A percentile compares a stretch with the other conserved stretches of the same genome.
Evolutionary conservation across 2,888 invertebrate genomes (phyloP).

Genomic region (Ceriagrion tenellum): DNA sequence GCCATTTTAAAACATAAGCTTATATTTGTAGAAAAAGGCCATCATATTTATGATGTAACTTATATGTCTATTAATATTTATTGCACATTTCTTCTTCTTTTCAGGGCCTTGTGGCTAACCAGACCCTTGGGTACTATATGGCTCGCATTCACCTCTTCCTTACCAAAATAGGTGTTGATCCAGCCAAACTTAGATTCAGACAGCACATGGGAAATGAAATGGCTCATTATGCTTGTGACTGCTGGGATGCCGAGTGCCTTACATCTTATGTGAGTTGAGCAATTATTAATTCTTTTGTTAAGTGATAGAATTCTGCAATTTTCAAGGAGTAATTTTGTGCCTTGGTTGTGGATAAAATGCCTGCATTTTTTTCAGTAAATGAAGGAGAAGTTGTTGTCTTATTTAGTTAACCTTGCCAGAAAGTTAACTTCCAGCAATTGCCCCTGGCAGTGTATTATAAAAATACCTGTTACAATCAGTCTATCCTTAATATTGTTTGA

Average conservation of each 20-base stretch:
- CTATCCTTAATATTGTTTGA: too few species aligned
- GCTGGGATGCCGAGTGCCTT: slow-evolving; percentile 99
- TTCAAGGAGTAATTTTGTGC: too few species aligned
- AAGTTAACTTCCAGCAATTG: too few species aligned
- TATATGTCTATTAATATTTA: not conserved
- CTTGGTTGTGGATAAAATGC: too few species aligned
- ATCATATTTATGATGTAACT: too few species aligned
- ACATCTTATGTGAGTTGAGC: slow-evolving; percentile 89
- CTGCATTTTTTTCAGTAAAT: too few species aligned
- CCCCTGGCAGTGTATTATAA: too few species aligned
- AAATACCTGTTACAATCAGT: too few species aligned
- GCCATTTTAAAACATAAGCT: too few species aligned
- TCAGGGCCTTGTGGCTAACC: slow-evolving; percentile 93
- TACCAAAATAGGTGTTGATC: slow-evolving; percentile 91
- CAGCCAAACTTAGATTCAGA: slow-evolving; percentile 92
- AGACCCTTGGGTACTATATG: slow-evolving; percentile 99
- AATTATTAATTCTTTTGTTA: slow-evolving; percentile 67
- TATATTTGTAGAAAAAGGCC: not conserved
- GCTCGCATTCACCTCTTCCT: slow-evolving; percentile 95
- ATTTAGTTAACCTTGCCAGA: too few species aligned
- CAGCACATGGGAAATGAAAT: slow-evolving; percentile 99
- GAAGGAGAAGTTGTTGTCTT: too few species aligned
- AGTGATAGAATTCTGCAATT: not conserved
- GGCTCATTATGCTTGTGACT: slow-evolving; percentile 99
- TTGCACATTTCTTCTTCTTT: slow-evolving; percentile 67